These are phyloP conservation scores for Serrognathus titanus DNA, from an alignment of 2,888 invertebrate species.

Conservation along the genomic window DNA sequence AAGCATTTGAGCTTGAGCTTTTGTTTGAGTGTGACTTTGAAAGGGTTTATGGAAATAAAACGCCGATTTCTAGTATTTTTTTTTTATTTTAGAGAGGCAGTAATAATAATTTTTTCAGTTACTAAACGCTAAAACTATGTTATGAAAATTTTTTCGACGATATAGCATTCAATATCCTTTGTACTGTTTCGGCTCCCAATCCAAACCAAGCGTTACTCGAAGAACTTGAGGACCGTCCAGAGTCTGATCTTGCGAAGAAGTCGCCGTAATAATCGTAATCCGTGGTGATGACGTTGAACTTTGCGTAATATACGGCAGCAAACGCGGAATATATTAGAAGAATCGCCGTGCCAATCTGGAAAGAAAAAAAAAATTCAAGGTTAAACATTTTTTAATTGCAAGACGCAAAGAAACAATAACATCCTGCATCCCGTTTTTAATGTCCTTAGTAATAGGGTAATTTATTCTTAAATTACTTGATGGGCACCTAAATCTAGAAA, in stretches of 20 bases:
- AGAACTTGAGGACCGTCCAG: conserved; percentile 45
- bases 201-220: conserved; percentile 50
- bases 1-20: no score
- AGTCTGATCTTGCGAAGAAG: conserved; percentile 62
- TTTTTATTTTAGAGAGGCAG: not conserved
- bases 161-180: conserved; percentile 63
- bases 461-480: no score
- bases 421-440: no score
- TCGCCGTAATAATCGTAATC: conserved; percentile 74
- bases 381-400: not conserved
- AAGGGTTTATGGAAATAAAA: not conserved
- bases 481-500: not conserved
- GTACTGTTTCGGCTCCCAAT: conserved; percentile 61
- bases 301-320: conserved; percentile 84
- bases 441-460: no score
- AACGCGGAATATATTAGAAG: conserved; percentile 79
- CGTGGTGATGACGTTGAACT: conserved; percentile 78
- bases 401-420: no score
- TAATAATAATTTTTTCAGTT: not conserved
- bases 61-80: not conserved
- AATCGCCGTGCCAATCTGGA: conserved; percentile 75
- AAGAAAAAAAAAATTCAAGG: conserved; percentile 24
- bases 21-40: no score
- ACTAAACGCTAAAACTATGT: conserved; percentile 4
- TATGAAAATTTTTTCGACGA: conserved; percentile 50